A percentile compares a stretch with the other conserved stretches of the same genome.
phyloP scores from a whole-genome alignment of 1,140 invertebrate genomes.

The Rhopalosiphum maidis region DNA sequence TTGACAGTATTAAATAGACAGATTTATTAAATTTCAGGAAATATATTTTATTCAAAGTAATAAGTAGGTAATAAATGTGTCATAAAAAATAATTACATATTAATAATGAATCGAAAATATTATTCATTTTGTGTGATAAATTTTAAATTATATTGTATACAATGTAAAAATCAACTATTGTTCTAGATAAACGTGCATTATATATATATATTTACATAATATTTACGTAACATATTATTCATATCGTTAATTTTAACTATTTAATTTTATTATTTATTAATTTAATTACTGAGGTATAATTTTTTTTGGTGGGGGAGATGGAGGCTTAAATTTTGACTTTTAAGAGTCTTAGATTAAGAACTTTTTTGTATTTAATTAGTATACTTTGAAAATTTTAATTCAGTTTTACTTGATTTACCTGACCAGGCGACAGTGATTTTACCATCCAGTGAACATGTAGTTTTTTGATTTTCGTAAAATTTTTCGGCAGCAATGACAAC shows the following conservation, averaged over 20 bases:
- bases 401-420: not conserved
- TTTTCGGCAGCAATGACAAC: conserved; percentile 46
- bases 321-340: too few species aligned
- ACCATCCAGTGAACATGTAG: conserved; percentile 13
- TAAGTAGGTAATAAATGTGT: not conserved
- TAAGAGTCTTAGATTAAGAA: too few species aligned
- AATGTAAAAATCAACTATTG: not conserved
- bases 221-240: too few species aligned
- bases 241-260: too few species aligned
- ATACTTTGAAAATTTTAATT: not conserved
- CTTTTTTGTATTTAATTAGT: too few species aligned
- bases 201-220: too few species aligned
- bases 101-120: too few species aligned
- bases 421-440: conserved; percentile 40
- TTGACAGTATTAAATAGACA: not conserved
- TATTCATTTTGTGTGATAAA: not conserved
- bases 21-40: not conserved
- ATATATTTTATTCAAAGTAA: not conserved
- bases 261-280: too few species aligned
- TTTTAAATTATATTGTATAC: not conserved
- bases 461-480: not conserved
- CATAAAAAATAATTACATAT: too few species aligned
- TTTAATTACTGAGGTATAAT: too few species aligned
- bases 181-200: too few species aligned
- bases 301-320: too few species aligned